Conservation (phyloP, 2,113 vertebrate species). For the Onychorhynchus coronatus region DNA sequence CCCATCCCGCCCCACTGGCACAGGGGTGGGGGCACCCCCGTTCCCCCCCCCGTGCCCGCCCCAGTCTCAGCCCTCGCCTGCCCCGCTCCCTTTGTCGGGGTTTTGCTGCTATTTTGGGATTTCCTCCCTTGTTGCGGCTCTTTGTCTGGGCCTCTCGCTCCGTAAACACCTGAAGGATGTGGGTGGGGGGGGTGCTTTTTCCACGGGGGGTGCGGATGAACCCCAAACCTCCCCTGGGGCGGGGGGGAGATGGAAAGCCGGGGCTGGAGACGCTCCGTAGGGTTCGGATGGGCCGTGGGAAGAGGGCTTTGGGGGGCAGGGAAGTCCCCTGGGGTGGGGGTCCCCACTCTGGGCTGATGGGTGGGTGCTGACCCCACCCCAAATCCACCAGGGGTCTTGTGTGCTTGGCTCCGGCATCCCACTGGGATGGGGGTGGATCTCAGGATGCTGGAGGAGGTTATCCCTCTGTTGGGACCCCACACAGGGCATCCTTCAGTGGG, state of each 20-base stretch:
- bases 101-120: conserved; percentile 68
- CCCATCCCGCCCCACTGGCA: not conserved
- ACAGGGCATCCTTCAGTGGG: accelerated
- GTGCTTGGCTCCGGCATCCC: not conserved
- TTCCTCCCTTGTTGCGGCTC: conserved; percentile 56
- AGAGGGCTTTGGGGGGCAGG: not conserved
- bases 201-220: conserved; percentile 31
- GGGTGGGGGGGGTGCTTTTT: conserved; percentile 64
- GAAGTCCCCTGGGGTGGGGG: not conserved
- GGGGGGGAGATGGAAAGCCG: not conserved
- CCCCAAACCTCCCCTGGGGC: not conserved
- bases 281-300: accelerated
- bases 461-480: not conserved
- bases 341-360: not conserved
- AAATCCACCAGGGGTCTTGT: not conserved
- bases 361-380: not conserved
- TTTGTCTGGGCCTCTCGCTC: conserved; percentile 53
- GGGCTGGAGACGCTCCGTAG: accelerated
- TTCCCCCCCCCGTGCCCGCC: not conserved
- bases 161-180: conserved; percentile 77
- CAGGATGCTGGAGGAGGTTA: not conserved
- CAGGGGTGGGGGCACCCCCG: not conserved
- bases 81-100: not conserved
- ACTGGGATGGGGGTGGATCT: not conserved
- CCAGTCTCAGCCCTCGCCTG: not conserved